Conservation (phyloP, 2,113 vertebrate species). For the Ascaphus truei region DNA sequence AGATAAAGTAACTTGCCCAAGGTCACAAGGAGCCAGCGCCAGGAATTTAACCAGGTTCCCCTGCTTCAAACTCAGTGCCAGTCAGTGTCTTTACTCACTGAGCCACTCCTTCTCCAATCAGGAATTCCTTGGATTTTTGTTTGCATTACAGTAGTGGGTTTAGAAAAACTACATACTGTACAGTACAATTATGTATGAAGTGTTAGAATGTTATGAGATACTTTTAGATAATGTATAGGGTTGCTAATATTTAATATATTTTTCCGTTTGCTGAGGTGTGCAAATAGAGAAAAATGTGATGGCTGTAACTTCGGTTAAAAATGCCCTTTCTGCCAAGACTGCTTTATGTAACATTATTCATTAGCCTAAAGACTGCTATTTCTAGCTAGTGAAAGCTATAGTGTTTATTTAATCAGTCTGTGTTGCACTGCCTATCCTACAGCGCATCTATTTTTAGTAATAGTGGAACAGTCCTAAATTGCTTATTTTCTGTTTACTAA, state of each 20-base stretch:
- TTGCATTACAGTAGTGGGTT: too few relatives aligned
- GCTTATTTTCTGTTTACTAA: slow-evolving; percentile 79
- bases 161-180: background rate
- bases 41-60: too few relatives aligned
- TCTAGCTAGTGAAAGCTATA: slow-evolving; percentile 39
- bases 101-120: too few relatives aligned
- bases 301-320: background rate
- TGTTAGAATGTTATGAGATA: background rate
- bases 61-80: too few relatives aligned
- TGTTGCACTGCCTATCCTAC: slow-evolving; percentile 55
- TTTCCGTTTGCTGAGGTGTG: slow-evolving; percentile 10
- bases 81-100: too few relatives aligned
- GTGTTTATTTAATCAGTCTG: slow-evolving; percentile 56
- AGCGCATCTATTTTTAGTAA: slow-evolving; percentile 70
- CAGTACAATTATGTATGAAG: background rate
- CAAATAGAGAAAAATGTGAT: background rate
- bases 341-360: slow-evolving; percentile 36
- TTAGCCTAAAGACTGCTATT: slow-evolving; percentile 51
- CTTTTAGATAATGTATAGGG: background rate
- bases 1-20: too few relatives aligned
- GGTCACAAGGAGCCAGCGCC: too few relatives aligned
- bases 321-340: slow-evolving; percentile 9
- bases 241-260: background rate
- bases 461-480: slow-evolving; percentile 67
- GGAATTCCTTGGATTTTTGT: too few relatives aligned